Base-by-base conservation (phyloP, 2,888 invertebrate species). In the Pandemis cinnamomeana region DNA sequence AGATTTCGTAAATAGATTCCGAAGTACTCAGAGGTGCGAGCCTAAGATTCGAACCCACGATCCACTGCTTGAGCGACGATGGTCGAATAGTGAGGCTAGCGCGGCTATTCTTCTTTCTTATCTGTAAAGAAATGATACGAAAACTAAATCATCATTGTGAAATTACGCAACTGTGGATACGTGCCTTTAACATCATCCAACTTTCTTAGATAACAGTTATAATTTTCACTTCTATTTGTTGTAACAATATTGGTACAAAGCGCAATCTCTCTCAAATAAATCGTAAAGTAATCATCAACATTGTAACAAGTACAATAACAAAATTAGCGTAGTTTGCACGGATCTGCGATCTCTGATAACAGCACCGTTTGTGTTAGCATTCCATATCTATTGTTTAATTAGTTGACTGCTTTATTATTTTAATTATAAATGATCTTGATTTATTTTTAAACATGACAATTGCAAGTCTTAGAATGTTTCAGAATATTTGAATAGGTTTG, bases 291-390 rank as follows among this genome's bases (percentile, higher is more conserved):
- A 71, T 70, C 51, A 53, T 36, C 67, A 74, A 74, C 74, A 74
- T 71, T 74, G 74, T 74, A 71, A 62, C 74, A 60, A 62, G 71
- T 67, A 71, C 67, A 74, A 74, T 74, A 74, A 74, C 70, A 74
- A 74, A 58, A 70, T 73, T 73, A 73, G 58, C 64, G 41, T 63
- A 61, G 73, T 71, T 71, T 74, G 62, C 68, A 64, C 13, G 55
- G 70, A 74, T 74, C 67, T 71, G 61, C 62, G 53, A 70, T 61
- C 46, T 58, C 48, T 67, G 67, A 71, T 61, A 41, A 51, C 42
- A 62, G 20, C n/a, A 55, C 20, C 44, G 11, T 46, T 67, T n/a
- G 7, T n/a, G 7, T 73, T 73, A 66, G 66, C 11, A 5, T n/a
- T 36, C 13, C 20, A 42, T 73, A 69, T 73, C 58, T 64, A 15